A percentile compares a stretch with the other conserved stretches of the same genome.
Conservation (phyloP, 2,797 vertebrate species). For the Botia kubotai region DNA sequence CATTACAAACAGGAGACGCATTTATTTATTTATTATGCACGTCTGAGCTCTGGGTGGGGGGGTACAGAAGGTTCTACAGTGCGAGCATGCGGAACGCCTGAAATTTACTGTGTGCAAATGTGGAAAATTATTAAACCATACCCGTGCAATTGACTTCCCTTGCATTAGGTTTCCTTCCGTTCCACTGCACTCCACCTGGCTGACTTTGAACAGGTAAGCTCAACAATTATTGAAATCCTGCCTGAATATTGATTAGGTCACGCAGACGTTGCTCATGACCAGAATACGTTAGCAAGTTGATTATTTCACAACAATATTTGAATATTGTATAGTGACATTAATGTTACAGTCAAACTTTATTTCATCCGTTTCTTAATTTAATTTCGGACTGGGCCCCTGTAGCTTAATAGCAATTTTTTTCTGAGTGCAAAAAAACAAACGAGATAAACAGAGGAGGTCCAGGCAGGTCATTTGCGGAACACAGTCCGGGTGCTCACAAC, state of each 20-base stretch:
- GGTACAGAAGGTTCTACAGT: neutral
- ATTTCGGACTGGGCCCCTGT: neutral
- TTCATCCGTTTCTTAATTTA: neutral
- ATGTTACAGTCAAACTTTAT: neutral
- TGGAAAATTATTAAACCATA: neutral
- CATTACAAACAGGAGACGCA: slow-evolving; percentile 9
- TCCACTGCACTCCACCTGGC: neutral
- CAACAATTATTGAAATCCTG: neutral
- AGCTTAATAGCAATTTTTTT: neutral
- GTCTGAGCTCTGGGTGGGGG: neutral
- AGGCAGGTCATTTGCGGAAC: neutral
- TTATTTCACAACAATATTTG: neutral
- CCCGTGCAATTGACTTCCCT: neutral
- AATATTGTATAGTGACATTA: no score
- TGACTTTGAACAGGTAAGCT: neutral
- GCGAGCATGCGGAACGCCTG: neutral
- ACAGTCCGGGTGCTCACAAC: neutral
- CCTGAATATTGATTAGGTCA: neutral
- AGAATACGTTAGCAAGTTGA: neutral
- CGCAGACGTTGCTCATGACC: neutral
- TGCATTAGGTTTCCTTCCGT: neutral
- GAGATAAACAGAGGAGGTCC: neutral
- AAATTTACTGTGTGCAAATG: neutral
- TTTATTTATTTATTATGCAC: no score
- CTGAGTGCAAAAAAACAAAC: neutral